Conservation (phyloP, 2,888 invertebrate species). For the Protophormia terraenovae region DNA sequence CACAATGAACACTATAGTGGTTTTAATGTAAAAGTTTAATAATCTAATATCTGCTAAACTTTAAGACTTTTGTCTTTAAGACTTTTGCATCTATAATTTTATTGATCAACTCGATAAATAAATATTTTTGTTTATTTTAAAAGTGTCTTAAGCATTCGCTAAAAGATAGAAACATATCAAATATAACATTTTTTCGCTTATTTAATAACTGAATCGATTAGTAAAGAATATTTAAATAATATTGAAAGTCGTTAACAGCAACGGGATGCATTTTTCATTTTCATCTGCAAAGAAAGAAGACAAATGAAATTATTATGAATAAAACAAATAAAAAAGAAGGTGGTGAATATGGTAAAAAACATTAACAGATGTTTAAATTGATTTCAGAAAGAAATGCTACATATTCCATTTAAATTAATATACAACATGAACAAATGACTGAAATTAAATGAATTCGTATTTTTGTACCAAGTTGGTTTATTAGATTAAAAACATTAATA, state of each 20-base stretch:
- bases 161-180: neutral
- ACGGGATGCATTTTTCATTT: constrained; percentile 34
- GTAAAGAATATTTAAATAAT: constrained; percentile 35
- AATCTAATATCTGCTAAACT: too few relatives aligned
- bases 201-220: constrained; percentile 25
- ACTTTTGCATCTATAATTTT: too few relatives aligned
- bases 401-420: constrained; percentile 42
- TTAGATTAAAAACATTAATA: constrained; percentile 40
- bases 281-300: constrained; percentile 20
- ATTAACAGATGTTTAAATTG: constrained; percentile 52
- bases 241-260: constrained; percentile 51
- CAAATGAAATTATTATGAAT: constrained; percentile 42
- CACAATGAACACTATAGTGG: too few relatives aligned
- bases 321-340: neutral
- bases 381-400: constrained; percentile 14
- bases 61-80: too few relatives aligned
- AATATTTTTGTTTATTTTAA: too few relatives aligned
- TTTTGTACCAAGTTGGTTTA: constrained; percentile 43
- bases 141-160: too few relatives aligned
- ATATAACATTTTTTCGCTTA: neutral
- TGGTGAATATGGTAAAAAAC: neutral
- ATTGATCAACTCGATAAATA: too few relatives aligned
- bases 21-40: too few relatives aligned
- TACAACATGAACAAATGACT: neutral
- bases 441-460: too few relatives aligned